Evolutionary conservation across 2,888 invertebrate species (phyloP).

Genomic region (Hydriomena furcata): DNA sequence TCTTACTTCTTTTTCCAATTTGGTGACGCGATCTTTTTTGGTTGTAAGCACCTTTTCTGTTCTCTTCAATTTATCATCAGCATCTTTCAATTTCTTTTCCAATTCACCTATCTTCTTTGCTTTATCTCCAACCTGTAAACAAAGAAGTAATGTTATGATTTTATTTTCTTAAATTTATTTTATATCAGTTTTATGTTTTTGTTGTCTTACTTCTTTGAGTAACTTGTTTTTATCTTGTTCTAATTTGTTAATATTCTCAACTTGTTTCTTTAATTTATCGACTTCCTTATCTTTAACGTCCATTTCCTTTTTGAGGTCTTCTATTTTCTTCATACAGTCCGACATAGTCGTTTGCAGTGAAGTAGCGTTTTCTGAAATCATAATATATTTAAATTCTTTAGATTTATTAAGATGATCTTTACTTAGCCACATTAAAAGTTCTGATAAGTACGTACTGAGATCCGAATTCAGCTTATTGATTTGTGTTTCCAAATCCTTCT

Average conservation of each 20-base stretch:
- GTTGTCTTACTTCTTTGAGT: constrained; percentile 82
- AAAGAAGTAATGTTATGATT: constrained; percentile 20
- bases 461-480: constrained; percentile 83
- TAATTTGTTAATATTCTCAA: constrained; percentile 71
- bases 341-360: constrained; percentile 81
- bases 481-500: constrained; percentile 84
- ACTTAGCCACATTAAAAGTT: too few species aligned
- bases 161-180: constrained; percentile 5
- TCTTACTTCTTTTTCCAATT: constrained; percentile 85
- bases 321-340: constrained; percentile 84
- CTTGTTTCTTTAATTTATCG: constrained; percentile 84
- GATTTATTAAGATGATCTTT: too few species aligned
- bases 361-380: constrained; percentile 76
- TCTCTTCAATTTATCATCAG: constrained; percentile 86
- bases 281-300: constrained; percentile 85
- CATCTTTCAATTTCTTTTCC: constrained; percentile 86
- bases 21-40: constrained; percentile 83
- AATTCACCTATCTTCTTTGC: constrained; percentile 84
- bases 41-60: constrained; percentile 79
- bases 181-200: too few species aligned
- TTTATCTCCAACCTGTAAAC: constrained; percentile 84
- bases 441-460: constrained; percentile 76
- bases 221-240: constrained; percentile 84
- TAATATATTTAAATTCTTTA: neutral
- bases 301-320: constrained; percentile 85